Conservation (phyloP, 2,888 invertebrate species). For the Leptopilina myrica region DNA sequence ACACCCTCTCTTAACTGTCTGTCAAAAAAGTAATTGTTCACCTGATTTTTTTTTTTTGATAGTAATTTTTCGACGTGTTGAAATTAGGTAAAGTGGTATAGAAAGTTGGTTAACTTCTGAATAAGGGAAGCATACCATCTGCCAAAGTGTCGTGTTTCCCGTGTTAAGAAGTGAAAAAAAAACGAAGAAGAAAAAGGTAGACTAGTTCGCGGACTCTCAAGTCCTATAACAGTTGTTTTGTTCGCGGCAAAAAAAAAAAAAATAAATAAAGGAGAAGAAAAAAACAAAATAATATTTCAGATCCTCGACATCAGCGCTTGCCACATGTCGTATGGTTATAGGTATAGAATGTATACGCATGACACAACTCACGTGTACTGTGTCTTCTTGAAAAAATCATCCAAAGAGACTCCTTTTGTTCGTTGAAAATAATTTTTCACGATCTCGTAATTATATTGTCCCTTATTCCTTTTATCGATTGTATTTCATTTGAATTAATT, state of each 20-base stretch:
- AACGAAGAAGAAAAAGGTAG: constrained; percentile 32
- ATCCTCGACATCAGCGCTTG: constrained; percentile 53
- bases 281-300: constrained; percentile 55
- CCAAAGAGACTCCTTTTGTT: background rate
- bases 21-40: no score
- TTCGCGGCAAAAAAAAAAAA: constrained; percentile 54
- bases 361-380: constrained; percentile 52
- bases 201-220: constrained; percentile 19
- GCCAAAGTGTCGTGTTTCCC: constrained; percentile 56
- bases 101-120: constrained; percentile 12
- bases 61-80: background rate
- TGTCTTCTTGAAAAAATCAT: background rate
- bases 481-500: no score
- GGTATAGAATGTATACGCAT: constrained; percentile 53
- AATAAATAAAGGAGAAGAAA: constrained; percentile 41
- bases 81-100: constrained; percentile 14
- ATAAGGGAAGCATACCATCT: constrained; percentile 52
- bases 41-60: background rate
- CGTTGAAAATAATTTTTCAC: background rate
- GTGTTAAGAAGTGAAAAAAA: constrained; percentile 1
- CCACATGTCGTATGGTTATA: constrained; percentile 51
- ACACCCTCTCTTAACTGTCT: no score
- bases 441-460: no score
- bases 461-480: no score
- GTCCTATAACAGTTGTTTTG: constrained; percentile 54